These are phyloP conservation scores for Megalonaias nervosa DNA, from an alignment of 1,140 invertebrate genomes.

Conservation along the genomic window DNA sequence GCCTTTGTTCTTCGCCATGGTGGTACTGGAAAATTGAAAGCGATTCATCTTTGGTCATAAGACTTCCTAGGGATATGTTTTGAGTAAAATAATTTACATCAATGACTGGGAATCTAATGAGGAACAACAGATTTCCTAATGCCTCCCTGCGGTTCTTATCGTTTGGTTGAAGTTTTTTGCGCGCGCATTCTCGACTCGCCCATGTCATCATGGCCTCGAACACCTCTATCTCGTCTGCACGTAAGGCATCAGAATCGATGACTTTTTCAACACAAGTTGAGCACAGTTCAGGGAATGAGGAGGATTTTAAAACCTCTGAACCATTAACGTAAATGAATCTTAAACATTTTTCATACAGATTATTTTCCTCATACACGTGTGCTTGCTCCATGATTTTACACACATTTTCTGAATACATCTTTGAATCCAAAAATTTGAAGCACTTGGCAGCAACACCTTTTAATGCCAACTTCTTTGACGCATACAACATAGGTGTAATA, in stretches of 20 bases:
- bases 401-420: constrained; percentile 84
- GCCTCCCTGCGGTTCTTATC: constrained; percentile 18
- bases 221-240: constrained; percentile 29
- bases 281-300: constrained; percentile 26
- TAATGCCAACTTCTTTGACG: constrained; percentile 88
- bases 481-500: constrained; percentile 86
- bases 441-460: constrained; percentile 84
- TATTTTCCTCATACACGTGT: constrained; percentile 34
- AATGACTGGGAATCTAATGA: constrained; percentile 40
- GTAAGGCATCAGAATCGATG: constrained; percentile 30
- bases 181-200: constrained; percentile 36
- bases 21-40: constrained; percentile 34
- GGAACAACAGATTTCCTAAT: constrained; percentile 34
- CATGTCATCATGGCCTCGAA: constrained; percentile 31
- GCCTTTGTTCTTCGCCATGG: constrained; percentile 30
- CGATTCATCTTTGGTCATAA: constrained; percentile 27
- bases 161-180: constrained; percentile 30
- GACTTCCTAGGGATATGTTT: constrained; percentile 27
- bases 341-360: constrained; percentile 30
- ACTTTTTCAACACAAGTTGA: constrained; percentile 25
- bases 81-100: constrained; percentile 38
- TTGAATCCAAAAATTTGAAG: constrained; percentile 84
- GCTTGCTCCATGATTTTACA: constrained; percentile 65
- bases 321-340: constrained; percentile 27
- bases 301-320: constrained; percentile 14